Evolutionary conservation across 1,140 invertebrate genomes (phyloP).

Genomic region (Drosophila fuyamai): DNA sequence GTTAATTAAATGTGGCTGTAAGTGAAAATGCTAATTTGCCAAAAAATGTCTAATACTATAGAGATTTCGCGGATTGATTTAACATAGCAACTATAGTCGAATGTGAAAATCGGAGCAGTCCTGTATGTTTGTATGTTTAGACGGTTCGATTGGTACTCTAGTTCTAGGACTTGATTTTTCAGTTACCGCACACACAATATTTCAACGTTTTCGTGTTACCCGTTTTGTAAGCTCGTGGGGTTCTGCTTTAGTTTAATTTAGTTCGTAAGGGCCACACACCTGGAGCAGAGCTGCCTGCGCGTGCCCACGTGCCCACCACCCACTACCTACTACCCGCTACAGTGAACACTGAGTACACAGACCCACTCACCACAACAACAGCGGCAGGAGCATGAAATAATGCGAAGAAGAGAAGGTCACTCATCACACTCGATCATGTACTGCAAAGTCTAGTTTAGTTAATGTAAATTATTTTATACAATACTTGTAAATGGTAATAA

Average conservation of each 20-base stretch:
- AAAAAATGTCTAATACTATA: background rate
- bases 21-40: background rate
- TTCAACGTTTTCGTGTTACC: conserved; percentile 34
- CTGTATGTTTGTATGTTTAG: conserved; percentile 32
- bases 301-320: conserved; percentile 40
- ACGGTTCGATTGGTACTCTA: conserved; percentile 50
- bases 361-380: conserved; percentile 21
- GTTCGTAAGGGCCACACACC: conserved; percentile 64
- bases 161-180: conserved; percentile 40
- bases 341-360: conserved; percentile 14
- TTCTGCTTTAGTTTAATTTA: conserved; percentile 77
- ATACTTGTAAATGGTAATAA: conserved; percentile 70
- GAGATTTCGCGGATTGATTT: background rate
- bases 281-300: conserved; percentile 57
- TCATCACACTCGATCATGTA: conserved; percentile 42
- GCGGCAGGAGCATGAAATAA: conserved; percentile 1
- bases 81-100: background rate
- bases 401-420: conserved; percentile 5
- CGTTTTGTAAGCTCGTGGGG: conserved; percentile 44
- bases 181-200: conserved; percentile 21
- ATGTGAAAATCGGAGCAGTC: conserved; percentile 1
- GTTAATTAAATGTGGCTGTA: background rate
- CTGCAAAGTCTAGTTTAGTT: conserved; percentile 69
- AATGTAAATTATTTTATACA: conserved; percentile 83
- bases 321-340: conserved; percentile 17